Conservation (phyloP, 2,797 vertebrate species). For the Silurus aristotelis region DNA sequence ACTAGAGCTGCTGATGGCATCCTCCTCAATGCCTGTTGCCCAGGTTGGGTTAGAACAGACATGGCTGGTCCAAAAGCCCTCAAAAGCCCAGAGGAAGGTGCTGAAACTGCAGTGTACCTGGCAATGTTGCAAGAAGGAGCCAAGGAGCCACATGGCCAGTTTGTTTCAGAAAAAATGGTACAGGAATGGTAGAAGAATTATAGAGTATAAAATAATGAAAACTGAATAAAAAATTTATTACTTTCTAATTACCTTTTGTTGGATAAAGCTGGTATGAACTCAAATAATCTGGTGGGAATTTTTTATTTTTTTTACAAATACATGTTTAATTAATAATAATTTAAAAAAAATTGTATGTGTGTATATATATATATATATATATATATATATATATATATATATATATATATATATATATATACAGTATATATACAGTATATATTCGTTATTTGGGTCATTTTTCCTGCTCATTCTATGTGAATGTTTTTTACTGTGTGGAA, state of each 20-base stretch:
- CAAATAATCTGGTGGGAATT: too few species aligned
- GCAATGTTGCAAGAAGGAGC: slow-evolving; percentile 57
- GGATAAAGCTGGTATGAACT: background rate
- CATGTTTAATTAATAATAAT: background rate
- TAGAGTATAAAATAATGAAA: background rate
- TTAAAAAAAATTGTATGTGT: background rate
- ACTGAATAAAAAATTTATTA: background rate
- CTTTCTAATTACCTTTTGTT: background rate
- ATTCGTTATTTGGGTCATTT: background rate
- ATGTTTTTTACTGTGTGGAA: too few species aligned
- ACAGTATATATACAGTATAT: too few species aligned
- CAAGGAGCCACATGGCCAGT: slow-evolving; percentile 60
- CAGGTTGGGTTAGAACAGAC: slow-evolving; percentile 64
- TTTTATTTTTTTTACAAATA: background rate
- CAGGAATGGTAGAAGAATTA: slow-evolving; percentile 58
- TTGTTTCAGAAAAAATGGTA: slow-evolving; percentile 60
- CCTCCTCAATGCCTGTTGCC: slow-evolving; percentile 65
- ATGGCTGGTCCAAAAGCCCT: slow-evolving; percentile 61
- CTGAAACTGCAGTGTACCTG: slow-evolving; percentile 60
- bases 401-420: too few species aligned
- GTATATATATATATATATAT: rapidly evolving
- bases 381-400: too few species aligned
- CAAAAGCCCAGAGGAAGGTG: slow-evolving; percentile 63
- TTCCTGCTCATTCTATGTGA: background rate
- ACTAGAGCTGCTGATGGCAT: slow-evolving; percentile 60